phyloP scores from a whole-genome alignment of 2,113 vertebrate genomes.

The Pterocles gutturalis region DNA sequence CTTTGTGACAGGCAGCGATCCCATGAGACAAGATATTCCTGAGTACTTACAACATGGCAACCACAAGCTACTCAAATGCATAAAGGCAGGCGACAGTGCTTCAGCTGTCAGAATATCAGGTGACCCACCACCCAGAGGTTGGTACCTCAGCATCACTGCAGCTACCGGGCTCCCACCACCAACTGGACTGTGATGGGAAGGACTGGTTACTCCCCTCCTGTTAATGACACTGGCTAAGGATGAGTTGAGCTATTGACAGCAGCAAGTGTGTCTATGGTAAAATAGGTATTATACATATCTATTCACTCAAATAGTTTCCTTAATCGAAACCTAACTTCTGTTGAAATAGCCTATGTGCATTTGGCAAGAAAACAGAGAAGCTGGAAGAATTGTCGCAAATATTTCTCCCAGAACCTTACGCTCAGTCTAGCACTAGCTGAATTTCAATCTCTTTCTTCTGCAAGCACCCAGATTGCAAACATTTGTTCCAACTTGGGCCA shows the following conservation, averaged over 20 bases:
- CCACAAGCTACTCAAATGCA: not conserved
- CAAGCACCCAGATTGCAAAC: not conserved
- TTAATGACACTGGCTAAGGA: not conserved
- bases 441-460: rapidly evolving
- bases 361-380: not conserved
- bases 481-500: no score
- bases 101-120: not conserved
- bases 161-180: not conserved
- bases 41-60: not conserved
- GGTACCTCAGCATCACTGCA: no score
- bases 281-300: not conserved
- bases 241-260: not conserved
- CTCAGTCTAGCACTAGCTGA: not conserved
- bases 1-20: not conserved
- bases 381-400: rapidly evolving
- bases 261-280: not conserved
- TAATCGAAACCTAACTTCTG: not conserved
- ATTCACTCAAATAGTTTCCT: not conserved
- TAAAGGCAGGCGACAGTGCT: not conserved
- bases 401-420: not conserved
- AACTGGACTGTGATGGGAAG: not conserved
- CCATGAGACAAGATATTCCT: not conserved
- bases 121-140: rapidly evolving
- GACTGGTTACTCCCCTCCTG: rapidly evolving
- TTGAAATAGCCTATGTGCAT: rapidly evolving